Base-by-base conservation (phyloP, 2,797 vertebrate genomes). In the Artibeus lituratus region DNA sequence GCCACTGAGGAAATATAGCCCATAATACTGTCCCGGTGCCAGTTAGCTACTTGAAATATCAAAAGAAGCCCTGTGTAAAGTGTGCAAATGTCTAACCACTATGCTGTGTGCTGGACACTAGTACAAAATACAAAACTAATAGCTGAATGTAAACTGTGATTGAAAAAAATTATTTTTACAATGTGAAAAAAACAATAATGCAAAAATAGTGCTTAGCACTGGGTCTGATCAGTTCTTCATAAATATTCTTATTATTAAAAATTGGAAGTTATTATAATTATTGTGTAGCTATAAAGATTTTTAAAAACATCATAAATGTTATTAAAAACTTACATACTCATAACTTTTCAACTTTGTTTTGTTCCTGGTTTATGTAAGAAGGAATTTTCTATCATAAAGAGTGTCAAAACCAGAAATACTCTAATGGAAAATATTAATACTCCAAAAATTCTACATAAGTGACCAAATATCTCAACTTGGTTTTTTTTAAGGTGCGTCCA, bases 311-410 rank as follows among this genome's bases (percentile, higher is more conserved):
- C 26, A 44, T 57, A 94, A 95, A 72, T 78, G 15, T 85, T 37
- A 78, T 44, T 39, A 67, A 70, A 14, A 26, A 91, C 67, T 90
- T 94, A 62, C 42, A 73, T 90, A 35, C 88, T 94, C 57, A 82
- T 93, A 95, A 74, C 42, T 90, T 95, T n/a, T 65, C 92, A 90
- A 95, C 26, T 51, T 72, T 95, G 62, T n/a, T 10, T 29, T 62
- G 7, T 94, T 93, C 15, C 42, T 95, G 59, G n/a, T 87, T 77
- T 51, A 78, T 39, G 11, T 73, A 73, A 73, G 42, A 91, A 90
- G 76, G n/a, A 78, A 78, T 94, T 82, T 89, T 91, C 67, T 87
- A 18, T 78, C 49, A 10, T 57, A 78, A 85, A 85, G 42, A 7
- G 16, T 78, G 7, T 92, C 62, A 95, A 93, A 94, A 94, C 15